Percentiles rank a stretch among this genome's conserved stretches.
These are phyloP conservation scores for Cepaea nemoralis DNA, from an alignment of 1,140 invertebrate genomes.

Conservation along the genomic window DNA sequence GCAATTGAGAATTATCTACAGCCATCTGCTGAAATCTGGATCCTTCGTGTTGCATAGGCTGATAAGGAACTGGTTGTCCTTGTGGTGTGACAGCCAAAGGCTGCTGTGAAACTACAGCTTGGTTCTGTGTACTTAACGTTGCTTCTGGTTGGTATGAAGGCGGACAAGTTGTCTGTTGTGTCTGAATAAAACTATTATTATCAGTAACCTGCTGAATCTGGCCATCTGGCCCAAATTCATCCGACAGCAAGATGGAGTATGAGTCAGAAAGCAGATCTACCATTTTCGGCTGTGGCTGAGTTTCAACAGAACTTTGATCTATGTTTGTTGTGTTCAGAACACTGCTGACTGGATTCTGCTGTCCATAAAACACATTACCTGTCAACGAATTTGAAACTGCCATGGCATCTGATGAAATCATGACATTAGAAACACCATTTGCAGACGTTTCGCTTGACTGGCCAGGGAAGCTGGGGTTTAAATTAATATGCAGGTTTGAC, in stretches of 20 bases:
- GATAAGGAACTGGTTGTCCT: not conserved
- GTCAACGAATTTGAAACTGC: not conserved
- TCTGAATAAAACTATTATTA: not conserved
- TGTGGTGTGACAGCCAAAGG: not conserved
- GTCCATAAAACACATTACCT: not conserved
- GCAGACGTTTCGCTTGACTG: not conserved
- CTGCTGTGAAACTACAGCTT: not conserved
- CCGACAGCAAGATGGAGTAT: constrained; percentile 10
- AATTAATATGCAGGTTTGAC: not conserved
- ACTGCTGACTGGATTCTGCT: not conserved
- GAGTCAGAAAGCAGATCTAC: constrained; percentile 25
- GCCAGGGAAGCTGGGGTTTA: not conserved
- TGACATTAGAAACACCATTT: not conserved
- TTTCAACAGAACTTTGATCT: not conserved
- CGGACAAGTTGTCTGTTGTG: not conserved
- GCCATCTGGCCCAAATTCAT: not conserved
- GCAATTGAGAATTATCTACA: not conserved
- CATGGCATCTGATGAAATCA: not conserved
- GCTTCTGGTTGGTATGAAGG: not conserved
- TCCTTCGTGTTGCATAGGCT: not conserved
- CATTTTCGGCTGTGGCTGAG: constrained; percentile 24
- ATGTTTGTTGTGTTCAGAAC: not conserved
- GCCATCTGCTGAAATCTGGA: not conserved
- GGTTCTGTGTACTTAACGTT: not conserved
- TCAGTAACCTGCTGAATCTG: not conserved